phyloP scores from a whole-genome alignment of 2,113 vertebrate species.

The Alethe castanea region DNA sequence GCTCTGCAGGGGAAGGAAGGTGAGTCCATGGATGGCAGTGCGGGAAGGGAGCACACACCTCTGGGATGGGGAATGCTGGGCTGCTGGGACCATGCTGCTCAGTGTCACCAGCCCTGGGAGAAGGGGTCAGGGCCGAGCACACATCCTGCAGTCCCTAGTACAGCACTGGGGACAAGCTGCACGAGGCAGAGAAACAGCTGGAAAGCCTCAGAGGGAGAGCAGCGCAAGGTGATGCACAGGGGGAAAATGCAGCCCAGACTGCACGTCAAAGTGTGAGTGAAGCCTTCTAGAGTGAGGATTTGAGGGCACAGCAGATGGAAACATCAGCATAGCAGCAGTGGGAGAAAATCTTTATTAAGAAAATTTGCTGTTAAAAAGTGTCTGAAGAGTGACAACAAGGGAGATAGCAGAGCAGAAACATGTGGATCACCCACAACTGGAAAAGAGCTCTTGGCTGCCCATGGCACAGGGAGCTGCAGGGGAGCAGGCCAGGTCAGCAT shows the following conservation, averaged over 20 bases:
- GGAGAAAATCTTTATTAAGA: background rate
- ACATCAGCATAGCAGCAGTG: background rate
- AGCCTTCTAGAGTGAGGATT: background rate
- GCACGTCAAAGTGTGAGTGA: background rate
- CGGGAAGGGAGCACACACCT: background rate
- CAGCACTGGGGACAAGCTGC: background rate
- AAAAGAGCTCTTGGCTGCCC: background rate
- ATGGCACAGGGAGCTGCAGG: accelerated
- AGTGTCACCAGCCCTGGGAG: accelerated
- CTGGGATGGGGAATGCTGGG: background rate
- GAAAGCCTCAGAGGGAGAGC: accelerated
- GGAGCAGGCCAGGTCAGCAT: no score
- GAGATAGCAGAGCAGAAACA: background rate
- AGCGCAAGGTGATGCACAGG: accelerated
- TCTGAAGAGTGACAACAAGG: background rate
- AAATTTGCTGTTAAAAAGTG: background rate
- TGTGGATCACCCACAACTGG: background rate
- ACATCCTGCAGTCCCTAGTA: accelerated
- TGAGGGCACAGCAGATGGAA: background rate
- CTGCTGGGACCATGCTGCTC: accelerated
- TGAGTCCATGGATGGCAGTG: no score
- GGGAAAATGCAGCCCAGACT: background rate
- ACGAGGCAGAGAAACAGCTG: background rate
- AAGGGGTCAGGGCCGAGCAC: background rate
- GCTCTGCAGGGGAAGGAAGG: background rate